Percentiles rank a stretch among this genome's conserved stretches.
Evolutionary conservation across 1,140 invertebrate species (phyloP).

Genomic region (Hyles euphorbiae): DNA sequence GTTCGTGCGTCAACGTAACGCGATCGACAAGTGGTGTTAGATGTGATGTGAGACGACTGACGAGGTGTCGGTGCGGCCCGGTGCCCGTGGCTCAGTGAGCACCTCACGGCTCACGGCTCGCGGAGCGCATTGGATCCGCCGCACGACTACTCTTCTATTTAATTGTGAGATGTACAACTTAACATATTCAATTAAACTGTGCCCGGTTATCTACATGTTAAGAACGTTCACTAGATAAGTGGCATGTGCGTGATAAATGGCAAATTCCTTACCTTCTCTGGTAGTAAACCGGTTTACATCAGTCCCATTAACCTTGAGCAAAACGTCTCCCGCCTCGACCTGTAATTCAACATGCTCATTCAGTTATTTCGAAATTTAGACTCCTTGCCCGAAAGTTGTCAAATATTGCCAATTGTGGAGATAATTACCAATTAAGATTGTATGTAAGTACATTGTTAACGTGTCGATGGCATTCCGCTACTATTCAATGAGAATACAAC

Average conservation of each 20-base stretch:
- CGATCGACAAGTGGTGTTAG: background rate
- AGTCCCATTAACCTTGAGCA: conserved; percentile 94
- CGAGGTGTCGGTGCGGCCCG: background rate
- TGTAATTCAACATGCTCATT: conserved; percentile 76
- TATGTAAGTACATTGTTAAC: too few species aligned
- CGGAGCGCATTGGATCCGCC: conserved; percentile 1
- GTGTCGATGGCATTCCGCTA: too few species aligned
- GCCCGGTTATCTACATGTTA: conserved; percentile 19
- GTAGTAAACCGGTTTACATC: conserved; percentile 93
- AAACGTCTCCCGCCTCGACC: conserved; percentile 94
- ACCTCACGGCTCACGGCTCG: too few species aligned
- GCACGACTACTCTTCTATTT: conserved; percentile 22
- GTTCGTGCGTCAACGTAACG: conserved; percentile 9
- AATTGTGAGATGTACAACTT: conserved; percentile 13
- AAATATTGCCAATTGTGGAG: too few species aligned
- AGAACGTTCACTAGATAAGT: conserved; percentile 34
- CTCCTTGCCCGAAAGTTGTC: too few species aligned
- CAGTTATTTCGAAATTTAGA: conserved; percentile 28
- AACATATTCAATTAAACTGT: conserved; percentile 19
- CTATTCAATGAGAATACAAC: too few species aligned
- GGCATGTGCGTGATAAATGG: conserved; percentile 48
- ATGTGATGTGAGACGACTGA: background rate
- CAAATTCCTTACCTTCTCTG: conserved; percentile 86
- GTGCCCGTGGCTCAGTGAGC: too few species aligned
- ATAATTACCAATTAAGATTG: too few species aligned